Base-by-base conservation (phyloP, 2,113 vertebrate genomes). In the Phodopus roborovskii region DNA sequence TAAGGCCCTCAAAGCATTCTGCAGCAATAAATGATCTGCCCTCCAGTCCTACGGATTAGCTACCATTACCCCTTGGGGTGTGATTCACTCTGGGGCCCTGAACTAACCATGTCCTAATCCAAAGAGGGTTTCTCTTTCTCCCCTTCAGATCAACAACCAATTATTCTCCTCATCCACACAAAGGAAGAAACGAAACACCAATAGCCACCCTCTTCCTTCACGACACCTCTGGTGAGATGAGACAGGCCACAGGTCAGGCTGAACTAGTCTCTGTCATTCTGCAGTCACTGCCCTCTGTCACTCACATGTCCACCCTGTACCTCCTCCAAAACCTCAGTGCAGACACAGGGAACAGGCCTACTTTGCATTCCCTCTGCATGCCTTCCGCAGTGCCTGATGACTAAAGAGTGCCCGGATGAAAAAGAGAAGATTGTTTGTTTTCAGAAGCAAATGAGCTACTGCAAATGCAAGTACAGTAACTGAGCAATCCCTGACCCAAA, bases 71-170 rank as follows among this genome's bases (percentile, higher is more conserved):
- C 39, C 13, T n/a, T 83, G n/a, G 28, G 94, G 60, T 73, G 50
- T 26, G 60, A 90, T 88, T 86, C 39, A 73, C 73, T 95, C 24
- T 77, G 68, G 17, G 66, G 88, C 17, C 58, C 42, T 56, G 28
- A 66, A 94, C 78, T 15, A 82, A 62, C 48, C 93, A 88, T 24
- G 45, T 39, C 20, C 13, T 86, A 74, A 96, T 95, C 42, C 73
- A 68, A 86, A 95, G 91, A 75, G 19, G 39, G 74, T 66, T 93
- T 82, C 92, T 96, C 83, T 83, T 89, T 79, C 33, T 60, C n/a
- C 42, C 33, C 60, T 94, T 93, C 74, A 92, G 79, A 84, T 84
- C 70, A 93, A 82, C 39, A 77, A 48, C 50, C 71, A 92, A 74
- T 74, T 93, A 85, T 85, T 81, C 39, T 71, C 70, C 36, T 91